Evolutionary conservation across 92 coral and sea anemone species (phyloP).

Genomic region (Phenganax stokvisi): DNA sequence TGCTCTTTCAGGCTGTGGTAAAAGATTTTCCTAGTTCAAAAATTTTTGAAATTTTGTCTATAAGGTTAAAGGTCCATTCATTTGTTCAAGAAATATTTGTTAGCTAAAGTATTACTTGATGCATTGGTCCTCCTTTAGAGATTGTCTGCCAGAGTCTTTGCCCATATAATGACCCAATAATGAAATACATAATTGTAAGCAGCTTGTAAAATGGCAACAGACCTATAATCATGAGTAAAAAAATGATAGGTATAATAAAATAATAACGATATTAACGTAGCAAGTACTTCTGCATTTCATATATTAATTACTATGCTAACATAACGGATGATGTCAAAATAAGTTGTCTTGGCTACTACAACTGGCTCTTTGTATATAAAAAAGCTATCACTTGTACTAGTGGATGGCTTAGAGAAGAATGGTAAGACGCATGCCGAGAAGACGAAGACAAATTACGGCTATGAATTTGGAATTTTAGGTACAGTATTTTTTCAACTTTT

Average conservation of each 20-base stretch:
- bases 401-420: too few relatives aligned
- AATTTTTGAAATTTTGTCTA: too few relatives aligned
- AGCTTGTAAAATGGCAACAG: conserved; percentile 72
- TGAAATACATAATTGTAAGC: conserved; percentile 77
- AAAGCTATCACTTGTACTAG: too few relatives aligned
- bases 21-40: too few relatives aligned
- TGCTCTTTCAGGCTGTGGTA: not conserved
- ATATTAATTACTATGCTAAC: not conserved
- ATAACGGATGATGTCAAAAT: too few relatives aligned
- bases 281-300: not conserved
- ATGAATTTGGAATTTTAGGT: too few relatives aligned
- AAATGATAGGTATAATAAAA: not conserved
- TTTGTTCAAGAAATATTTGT: conserved; percentile 26
- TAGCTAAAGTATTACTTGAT: conserved; percentile 42
- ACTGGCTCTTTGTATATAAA: too few relatives aligned
- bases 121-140: conserved; percentile 97
- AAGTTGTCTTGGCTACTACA: too few relatives aligned
- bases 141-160: conserved; percentile 93
- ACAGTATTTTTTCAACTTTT: too few relatives aligned
- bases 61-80: not conserved
- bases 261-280: not conserved
- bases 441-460: too few relatives aligned
- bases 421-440: too few relatives aligned
- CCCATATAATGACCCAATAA: conserved; percentile 76
- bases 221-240: conserved; percentile 46